Base-by-base conservation (phyloP, 2,888 invertebrate species). In the Luffia ferchaultella region DNA sequence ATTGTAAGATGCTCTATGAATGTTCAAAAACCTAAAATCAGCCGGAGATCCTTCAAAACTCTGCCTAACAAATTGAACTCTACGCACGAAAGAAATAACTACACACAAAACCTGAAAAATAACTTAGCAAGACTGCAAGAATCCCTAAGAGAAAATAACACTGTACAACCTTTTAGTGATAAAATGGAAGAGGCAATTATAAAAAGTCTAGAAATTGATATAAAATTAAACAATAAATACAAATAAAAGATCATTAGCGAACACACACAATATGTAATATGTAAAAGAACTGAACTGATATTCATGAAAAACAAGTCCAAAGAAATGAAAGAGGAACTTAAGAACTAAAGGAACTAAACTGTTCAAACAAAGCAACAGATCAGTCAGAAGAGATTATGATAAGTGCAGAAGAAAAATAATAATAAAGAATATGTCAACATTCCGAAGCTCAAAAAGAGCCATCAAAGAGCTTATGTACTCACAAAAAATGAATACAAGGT, bases 261-360 rank as follows among this genome's bases (percentile, higher is more conserved):
- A 30, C 30, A 30, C 30, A 30, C 30, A 30, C 12, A 30, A 30
- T 7, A 30, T 30, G 12, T 30, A 30, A 30, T 30, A 3, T 12
- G 30, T 30, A 30, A 12, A 30, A 30, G 3, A 46, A 46, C 46
- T 46, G 46, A 46, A 46, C 46, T 46, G 17, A 20, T 46, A 30
- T 46, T 46, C 30, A 46, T 30, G 20, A 46, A 46, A 20, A 46
- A 30, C 30, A 46, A 46, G 30, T 46, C 46, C 20, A 46, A 46
- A 46, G 45, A 20, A 46, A 46, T 46, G 46, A 46, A 30, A 20
- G 30, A 46, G 30, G 46, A 46, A 46, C 20, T 20, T n/a, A 46
- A n/a, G n/a, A n/a, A n/a, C n/a, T n/a, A n/a, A n/a, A n/a, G n/a
- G n/a, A n/a, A n/a, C 18, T 19, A 45, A 45, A 45, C 5, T 45